Base-by-base conservation (phyloP, 1,140 invertebrate genomes). In the Diachasmimorpha longicaudata region DNA sequence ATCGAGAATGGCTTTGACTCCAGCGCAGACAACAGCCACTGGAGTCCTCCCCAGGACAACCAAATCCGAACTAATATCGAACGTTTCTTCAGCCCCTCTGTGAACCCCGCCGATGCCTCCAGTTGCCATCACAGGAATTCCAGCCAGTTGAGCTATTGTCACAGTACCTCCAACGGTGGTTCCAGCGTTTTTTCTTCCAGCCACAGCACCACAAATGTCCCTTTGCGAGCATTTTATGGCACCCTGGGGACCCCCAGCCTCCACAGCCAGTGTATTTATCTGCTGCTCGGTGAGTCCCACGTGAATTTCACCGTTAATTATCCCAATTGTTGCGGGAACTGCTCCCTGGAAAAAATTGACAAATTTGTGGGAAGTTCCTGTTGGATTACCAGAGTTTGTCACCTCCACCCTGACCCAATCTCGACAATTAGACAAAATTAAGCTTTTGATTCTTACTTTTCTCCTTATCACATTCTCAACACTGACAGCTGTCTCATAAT, bases 81-180 rank as follows among this genome's bases (percentile, higher is more conserved):
- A 91, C 70, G 94, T 95, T 13, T 86, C 87, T 84, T 98, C 93
- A 0, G 92, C 97, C 44, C 93, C 93, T 44, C 96, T 92, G 87
- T 99, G 98, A 42, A 99, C 98, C 55, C 98, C 98, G 23, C 98
- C 98, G 76, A 93, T 92, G 23, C 92, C 93, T 71, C 95, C 95
- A 67, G 98, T 99, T 8, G 96, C 98, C 91, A 99, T 99, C 55
- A 99, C 90, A n/a, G 92, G 90, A 82, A 99, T 98, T 9, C 94
- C 94, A 37, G 93, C 93, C 78, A 91, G 87, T 52, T 96, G 90
- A 2, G 97, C 95, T 13, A 95, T 90, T 11, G 97, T 89, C 89
- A 99, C 95, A 4, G 98, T 99, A 5, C 94, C 97, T 6, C 97
- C 95, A 0, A 99, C 98, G 0, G 98, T 99, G 0, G 98, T 99